phyloP scores from a whole-genome alignment of 2,888 invertebrate species.

The Anthrax anthrax region DNA sequence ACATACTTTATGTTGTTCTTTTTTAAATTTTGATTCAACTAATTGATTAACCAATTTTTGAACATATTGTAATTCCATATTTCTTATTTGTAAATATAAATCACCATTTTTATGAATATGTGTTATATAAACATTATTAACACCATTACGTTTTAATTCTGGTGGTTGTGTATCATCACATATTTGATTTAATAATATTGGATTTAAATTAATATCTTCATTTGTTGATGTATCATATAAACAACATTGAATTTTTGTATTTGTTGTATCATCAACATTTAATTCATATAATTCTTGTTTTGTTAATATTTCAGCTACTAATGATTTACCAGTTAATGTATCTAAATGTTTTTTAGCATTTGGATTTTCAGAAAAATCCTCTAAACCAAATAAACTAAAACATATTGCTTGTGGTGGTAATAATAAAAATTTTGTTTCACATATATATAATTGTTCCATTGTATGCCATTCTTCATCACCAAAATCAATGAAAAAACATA shows the following conservation, averaged over 20 bases:
- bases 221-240: constrained; percentile 50
- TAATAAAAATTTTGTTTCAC: constrained; percentile 47
- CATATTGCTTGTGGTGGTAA: constrained; percentile 60
- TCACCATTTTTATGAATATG: constrained; percentile 29
- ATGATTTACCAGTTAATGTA: constrained; percentile 38
- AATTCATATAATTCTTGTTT: constrained; percentile 21
- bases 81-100: constrained; percentile 26
- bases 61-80: constrained; percentile 26
- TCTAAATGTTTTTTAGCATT: constrained; percentile 28
- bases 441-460: constrained; percentile 40
- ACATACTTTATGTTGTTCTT: constrained; percentile 24
- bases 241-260: constrained; percentile 40
- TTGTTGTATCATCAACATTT: constrained; percentile 5
- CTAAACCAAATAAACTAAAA: constrained; percentile 53
- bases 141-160: constrained; percentile 22
- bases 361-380: constrained; percentile 41
- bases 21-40: constrained; percentile 24
- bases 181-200: constrained; percentile 42
- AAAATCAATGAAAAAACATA: constrained; percentile 59
- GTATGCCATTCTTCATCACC: constrained; percentile 51
- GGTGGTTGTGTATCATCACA: constrained; percentile 28
- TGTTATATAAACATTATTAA: constrained; percentile 26
- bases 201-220: constrained; percentile 50
- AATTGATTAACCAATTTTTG: constrained; percentile 23
- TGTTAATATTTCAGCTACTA: constrained; percentile 42